phyloP scores from a whole-genome alignment of 2,797 vertebrate genomes.

The Coranthus polyacanthus region DNA sequence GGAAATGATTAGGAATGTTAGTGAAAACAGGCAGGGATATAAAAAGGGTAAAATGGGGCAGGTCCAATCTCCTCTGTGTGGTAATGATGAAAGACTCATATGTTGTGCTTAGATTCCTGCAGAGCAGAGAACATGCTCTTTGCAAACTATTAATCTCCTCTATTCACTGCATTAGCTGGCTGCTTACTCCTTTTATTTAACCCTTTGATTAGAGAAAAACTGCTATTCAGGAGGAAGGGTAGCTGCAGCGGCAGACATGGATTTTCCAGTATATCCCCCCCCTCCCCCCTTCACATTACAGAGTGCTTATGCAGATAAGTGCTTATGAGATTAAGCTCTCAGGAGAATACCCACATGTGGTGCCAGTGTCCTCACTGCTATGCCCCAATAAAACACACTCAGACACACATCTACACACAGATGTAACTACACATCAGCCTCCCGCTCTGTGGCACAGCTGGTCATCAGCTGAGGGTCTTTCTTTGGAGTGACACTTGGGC shows the following conservation, averaged over 20 bases:
- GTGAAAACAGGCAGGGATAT: slow-evolving; percentile 9
- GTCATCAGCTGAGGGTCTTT: slow-evolving; percentile 57
- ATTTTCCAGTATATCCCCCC: slow-evolving; percentile 52
- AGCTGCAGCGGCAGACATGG: slow-evolving; percentile 58
- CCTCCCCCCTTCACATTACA: slow-evolving; percentile 50
- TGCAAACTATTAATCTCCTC: slow-evolving; percentile 12
- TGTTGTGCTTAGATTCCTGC: slow-evolving; percentile 46
- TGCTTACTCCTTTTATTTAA: slow-evolving; percentile 10
- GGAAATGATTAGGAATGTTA: slow-evolving; percentile 5
- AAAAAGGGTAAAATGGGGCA: slow-evolving; percentile 6
- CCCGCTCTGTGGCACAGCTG: slow-evolving; percentile 52
- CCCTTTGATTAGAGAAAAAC: slow-evolving; percentile 13
- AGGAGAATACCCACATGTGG: slow-evolving; percentile 66
- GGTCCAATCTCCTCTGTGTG: slow-evolving; percentile 29
- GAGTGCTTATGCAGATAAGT: slow-evolving; percentile 70
- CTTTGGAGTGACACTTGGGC: slow-evolving; percentile 11
- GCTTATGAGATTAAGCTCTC: slow-evolving; percentile 67
- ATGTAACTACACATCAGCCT: slow-evolving; percentile 3
- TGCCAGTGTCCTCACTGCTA: slow-evolving; percentile 44
- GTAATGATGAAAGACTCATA: slow-evolving; percentile 44
- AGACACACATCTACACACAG: slow-evolving; percentile 11
- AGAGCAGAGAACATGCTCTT: too few species aligned
- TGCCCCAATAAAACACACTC: slow-evolving; percentile 23
- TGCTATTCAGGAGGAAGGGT: slow-evolving; percentile 14
- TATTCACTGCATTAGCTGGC: slow-evolving; percentile 15